Percentiles rank a stretch among this genome's conserved stretches.
Conservation (phyloP, 2,888 invertebrate species). For the Dryobota labecula region DNA sequence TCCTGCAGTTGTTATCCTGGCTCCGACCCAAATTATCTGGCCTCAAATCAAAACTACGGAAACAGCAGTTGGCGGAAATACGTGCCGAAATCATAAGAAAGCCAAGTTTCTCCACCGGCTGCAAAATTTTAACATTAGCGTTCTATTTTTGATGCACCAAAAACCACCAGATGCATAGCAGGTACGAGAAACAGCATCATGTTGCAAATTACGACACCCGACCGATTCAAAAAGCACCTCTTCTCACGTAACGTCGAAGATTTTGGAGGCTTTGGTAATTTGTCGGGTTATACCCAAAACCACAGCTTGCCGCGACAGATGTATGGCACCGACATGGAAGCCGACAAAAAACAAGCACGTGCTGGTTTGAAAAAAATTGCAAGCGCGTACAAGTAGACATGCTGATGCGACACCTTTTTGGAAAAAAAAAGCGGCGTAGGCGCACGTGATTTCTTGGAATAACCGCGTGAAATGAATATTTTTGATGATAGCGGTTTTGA, state of each 20-base stretch:
- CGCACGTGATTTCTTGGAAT: conserved; percentile 82
- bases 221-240: conserved; percentile 65
- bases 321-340: conserved; percentile 84
- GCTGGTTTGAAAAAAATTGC: conserved; percentile 83
- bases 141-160: conserved; percentile 86
- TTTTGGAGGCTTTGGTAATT: conserved; percentile 63
- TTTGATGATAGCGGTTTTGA: conserved; percentile 69
- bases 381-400: conserved; percentile 89
- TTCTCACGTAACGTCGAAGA: not conserved
- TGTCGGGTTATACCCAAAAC: conserved; percentile 77
- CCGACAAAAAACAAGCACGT: conserved; percentile 87
- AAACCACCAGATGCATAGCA: conserved; percentile 88
- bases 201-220: conserved; percentile 83
- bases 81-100: conserved; percentile 66
- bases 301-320: conserved; percentile 89
- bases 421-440: conserved; percentile 74
- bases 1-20: conserved; percentile 18
- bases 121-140: conserved; percentile 69
- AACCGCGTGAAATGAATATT: conserved; percentile 80
- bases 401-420: conserved; percentile 78
- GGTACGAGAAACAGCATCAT: conserved; percentile 86
- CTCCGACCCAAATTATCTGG: conserved; percentile 38
- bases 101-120: conserved; percentile 65
- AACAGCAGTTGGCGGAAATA: conserved; percentile 66
- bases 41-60: conserved; percentile 47